Percentiles rank a stretch among this genome's conserved stretches.
These are phyloP conservation scores for Propithecus coquereli DNA, from an alignment of 2,113 vertebrate genomes.

Conservation along the genomic window DNA sequence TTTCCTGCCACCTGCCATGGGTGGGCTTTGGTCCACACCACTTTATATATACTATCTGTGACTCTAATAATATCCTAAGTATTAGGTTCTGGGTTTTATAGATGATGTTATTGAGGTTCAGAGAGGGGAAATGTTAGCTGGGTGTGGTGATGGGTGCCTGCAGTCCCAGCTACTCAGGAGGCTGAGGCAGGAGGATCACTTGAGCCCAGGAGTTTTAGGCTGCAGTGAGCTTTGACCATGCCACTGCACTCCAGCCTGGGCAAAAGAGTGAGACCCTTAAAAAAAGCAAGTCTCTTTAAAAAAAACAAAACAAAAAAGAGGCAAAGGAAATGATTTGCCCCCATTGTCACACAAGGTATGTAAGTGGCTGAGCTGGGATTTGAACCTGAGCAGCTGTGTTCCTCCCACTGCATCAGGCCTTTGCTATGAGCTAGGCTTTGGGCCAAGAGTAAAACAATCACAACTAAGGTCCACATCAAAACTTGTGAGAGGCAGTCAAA, in stretches of 20 bases:
- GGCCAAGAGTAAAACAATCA: background rate
- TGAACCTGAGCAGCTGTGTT: background rate
- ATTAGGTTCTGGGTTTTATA: background rate
- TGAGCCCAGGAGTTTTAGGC: too few relatives aligned
- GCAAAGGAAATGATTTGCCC: background rate
- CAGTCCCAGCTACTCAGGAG: too few relatives aligned
- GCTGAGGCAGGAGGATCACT: too few relatives aligned
- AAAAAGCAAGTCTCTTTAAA: too few relatives aligned
- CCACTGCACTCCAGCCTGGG: too few relatives aligned
- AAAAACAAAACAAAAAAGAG: too few relatives aligned
- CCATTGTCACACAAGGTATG: background rate
- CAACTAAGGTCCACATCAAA: background rate
- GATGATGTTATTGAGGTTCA: background rate
- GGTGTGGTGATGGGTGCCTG: too few relatives aligned
- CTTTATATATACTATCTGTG: background rate
- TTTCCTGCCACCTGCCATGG: background rate
- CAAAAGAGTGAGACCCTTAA: too few relatives aligned
- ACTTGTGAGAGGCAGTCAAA: background rate
- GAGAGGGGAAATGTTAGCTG: background rate
- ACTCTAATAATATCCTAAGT: background rate
- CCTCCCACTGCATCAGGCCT: background rate
- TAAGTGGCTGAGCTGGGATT: background rate
- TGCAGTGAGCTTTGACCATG: too few relatives aligned
- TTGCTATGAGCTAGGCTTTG: background rate
- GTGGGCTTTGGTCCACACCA: background rate